Percentiles rank a stretch among this genome's conserved stretches.
phyloP scores from a whole-genome alignment of 2,888 invertebrate genomes.

The Aspidapion aeneum region DNA sequence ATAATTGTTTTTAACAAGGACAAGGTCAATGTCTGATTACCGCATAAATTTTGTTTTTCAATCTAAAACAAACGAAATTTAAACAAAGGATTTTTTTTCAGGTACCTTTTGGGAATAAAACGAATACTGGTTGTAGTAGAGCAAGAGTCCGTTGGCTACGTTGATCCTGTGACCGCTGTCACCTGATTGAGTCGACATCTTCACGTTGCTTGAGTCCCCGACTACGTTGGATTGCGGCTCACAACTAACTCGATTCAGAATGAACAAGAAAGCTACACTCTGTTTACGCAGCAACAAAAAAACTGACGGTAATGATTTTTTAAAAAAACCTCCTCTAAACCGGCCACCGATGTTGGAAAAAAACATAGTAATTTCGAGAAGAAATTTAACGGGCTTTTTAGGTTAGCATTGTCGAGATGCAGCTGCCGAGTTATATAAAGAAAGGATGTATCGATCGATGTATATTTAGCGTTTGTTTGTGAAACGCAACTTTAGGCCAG shows the following conservation, averaged over 20 bases:
- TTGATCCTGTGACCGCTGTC: slow-evolving; percentile 28
- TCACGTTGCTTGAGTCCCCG: slow-evolving; percentile 1
- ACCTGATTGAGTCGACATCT: slow-evolving; percentile 24
- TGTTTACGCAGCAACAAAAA: not conserved
- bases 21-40: no score
- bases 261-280: not conserved
- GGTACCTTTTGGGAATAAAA: slow-evolving; percentile 73
- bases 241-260: not conserved
- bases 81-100: not conserved
- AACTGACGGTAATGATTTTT: not conserved
- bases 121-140: slow-evolving; percentile 69
- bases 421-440: not conserved
- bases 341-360: not conserved
- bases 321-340: not conserved
- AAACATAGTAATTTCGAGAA: not conserved
- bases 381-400: not conserved
- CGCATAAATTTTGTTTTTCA: no score
- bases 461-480: not conserved
- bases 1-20: no score
- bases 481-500: not conserved
- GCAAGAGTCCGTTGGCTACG: slow-evolving; percentile 47
- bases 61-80: no score
- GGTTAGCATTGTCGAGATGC: not conserved
- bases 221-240: not conserved
- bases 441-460: not conserved